phyloP scores from a whole-genome alignment of 2,888 invertebrate genomes.

The Diarsia brunnea region DNA sequence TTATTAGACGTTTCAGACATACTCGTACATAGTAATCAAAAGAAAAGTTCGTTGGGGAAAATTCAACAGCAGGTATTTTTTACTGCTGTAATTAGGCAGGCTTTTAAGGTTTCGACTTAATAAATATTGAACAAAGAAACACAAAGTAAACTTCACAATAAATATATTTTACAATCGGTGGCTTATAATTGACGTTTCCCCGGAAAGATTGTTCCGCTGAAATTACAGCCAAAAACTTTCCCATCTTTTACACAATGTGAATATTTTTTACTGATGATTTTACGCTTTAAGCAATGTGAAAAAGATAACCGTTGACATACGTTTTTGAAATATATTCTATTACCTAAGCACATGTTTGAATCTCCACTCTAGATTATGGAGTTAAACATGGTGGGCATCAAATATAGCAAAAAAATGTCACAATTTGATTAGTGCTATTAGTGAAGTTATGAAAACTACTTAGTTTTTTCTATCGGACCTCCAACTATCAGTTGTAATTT shows the following conservation, averaged over 20 bases:
- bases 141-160: background rate
- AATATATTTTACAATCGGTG: background rate
- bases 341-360: background rate
- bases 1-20: constrained; percentile 20
- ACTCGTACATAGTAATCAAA: background rate
- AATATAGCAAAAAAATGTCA: background rate
- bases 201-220: background rate
- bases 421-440: background rate
- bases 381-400: background rate
- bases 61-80: background rate
- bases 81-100: background rate
- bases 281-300: background rate
- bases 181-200: background rate
- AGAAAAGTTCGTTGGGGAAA: background rate
- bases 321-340: background rate
- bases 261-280: background rate
- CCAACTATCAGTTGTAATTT: background rate
- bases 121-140: background rate
- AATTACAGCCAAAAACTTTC: background rate
- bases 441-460: background rate
- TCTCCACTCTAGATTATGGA: background rate
- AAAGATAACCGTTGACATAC: background rate
- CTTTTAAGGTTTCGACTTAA: background rate
- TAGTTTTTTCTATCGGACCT: background rate
- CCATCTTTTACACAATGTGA: background rate